Percentiles rank a stretch among this genome's conserved stretches.
These are phyloP conservation scores for Irena cyanogastra DNA, from an alignment of 2,113 vertebrate species.

Conservation along the genomic window DNA sequence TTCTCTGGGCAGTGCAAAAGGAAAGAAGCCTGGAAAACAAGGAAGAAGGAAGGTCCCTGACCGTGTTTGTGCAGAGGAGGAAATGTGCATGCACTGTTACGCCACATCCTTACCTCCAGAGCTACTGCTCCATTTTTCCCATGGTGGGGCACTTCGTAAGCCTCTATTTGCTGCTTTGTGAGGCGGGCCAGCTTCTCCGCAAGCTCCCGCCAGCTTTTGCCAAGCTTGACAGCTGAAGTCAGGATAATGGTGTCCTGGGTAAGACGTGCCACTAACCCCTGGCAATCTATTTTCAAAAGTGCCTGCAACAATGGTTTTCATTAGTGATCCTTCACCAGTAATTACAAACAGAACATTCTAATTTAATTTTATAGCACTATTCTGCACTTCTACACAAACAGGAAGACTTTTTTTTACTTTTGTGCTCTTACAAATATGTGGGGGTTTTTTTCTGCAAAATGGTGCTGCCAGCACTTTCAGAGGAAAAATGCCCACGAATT, in stretches of 20 bases:
- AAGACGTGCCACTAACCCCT: conserved; percentile 81
- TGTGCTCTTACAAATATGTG: not conserved
- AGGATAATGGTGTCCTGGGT: conserved; percentile 88
- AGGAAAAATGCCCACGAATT: not conserved
- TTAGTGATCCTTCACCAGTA: not conserved
- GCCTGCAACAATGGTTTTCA: conserved; percentile 72
- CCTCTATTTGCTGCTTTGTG: conserved; percentile 84
- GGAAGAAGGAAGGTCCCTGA: not conserved
- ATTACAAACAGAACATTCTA: not conserved
- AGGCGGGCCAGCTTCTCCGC: conserved; percentile 84
- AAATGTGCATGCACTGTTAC: not conserved
- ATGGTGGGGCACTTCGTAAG: conserved; percentile 87
- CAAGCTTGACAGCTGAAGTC: conserved; percentile 92
- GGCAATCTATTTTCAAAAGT: conserved; percentile 89
- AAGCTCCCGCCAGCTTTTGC: conserved; percentile 87
- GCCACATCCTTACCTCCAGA: conserved; percentile 72
- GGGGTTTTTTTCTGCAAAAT: not conserved
- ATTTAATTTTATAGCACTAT: not conserved
- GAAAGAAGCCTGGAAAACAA: not conserved
- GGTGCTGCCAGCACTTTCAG: not conserved
- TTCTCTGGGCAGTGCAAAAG: not conserved
- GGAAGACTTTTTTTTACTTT: not conserved
- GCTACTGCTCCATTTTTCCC: conserved; percentile 78
- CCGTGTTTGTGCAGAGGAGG: not conserved
- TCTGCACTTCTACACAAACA: not conserved